Evolutionary conservation across 2,113 vertebrate species (phyloP).

Genomic region (Formicarius rufipectus): DNA sequence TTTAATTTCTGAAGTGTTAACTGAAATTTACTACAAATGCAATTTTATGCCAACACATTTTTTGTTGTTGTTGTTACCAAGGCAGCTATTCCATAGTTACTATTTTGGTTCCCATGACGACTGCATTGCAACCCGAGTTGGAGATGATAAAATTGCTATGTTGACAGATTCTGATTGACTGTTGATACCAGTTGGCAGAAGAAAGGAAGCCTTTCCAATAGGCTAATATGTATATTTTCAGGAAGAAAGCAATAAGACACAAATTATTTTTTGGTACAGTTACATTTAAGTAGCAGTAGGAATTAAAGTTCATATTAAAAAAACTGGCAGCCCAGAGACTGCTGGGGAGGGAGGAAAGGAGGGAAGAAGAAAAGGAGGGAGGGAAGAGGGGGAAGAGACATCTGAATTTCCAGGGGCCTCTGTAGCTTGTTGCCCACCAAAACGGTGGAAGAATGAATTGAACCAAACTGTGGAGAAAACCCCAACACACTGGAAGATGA

Average conservation of each 20-base stretch:
- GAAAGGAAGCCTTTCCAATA: constrained; percentile 17
- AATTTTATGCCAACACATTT: constrained; percentile 52
- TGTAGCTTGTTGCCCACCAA: background rate
- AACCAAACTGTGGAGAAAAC: background rate
- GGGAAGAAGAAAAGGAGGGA: background rate
- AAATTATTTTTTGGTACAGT: background rate
- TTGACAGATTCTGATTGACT: constrained; percentile 73
- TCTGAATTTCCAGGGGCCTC: background rate
- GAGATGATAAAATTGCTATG: constrained; percentile 65
- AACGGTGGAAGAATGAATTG: background rate
- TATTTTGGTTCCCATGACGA: constrained; percentile 70
- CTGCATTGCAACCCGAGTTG: constrained; percentile 45
- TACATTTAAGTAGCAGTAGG: constrained; percentile 35
- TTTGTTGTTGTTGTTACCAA: constrained; percentile 60
- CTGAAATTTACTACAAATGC: constrained; percentile 63
- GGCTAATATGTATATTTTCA: constrained; percentile 59
- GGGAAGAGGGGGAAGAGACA: background rate
- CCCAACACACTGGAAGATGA: background rate
- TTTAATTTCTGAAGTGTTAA: constrained; percentile 58
- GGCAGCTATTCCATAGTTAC: constrained; percentile 62
- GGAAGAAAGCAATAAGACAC: constrained; percentile 39
- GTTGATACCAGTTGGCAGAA: constrained; percentile 63
- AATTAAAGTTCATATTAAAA: constrained; percentile 6
- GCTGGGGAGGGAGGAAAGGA: background rate
- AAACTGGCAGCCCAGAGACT: background rate